phyloP scores from a whole-genome alignment of 2,797 vertebrate species.

The Margarornis squamiger region DNA sequence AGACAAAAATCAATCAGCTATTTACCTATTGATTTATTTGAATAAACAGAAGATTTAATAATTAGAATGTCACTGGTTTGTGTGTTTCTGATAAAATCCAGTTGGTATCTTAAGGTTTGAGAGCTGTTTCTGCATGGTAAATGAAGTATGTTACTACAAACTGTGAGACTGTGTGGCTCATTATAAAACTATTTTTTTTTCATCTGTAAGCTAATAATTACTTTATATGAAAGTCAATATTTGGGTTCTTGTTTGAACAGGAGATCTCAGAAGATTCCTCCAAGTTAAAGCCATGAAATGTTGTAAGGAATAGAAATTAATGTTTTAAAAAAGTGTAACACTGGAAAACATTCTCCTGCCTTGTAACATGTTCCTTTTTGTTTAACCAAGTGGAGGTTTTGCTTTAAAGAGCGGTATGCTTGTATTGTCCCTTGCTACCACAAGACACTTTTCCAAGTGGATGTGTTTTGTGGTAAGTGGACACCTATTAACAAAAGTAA shows the following conservation, averaged over 20 bases:
- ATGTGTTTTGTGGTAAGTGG: background rate
- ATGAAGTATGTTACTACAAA: background rate
- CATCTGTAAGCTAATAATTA: background rate
- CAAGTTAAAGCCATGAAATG: background rate
- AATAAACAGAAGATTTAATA: slow-evolving; percentile 12
- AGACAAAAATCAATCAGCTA: background rate
- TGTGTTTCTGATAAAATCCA: background rate
- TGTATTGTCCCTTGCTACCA: background rate
- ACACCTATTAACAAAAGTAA: background rate
- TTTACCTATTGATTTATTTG: background rate
- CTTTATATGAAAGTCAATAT: background rate
- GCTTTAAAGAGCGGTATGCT: background rate
- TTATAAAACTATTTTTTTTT: background rate
- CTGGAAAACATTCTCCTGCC: background rate
- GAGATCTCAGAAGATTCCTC: background rate
- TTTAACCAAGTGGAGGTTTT: background rate
- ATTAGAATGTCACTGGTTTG: background rate
- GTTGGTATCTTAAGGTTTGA: background rate
- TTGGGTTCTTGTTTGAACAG: background rate
- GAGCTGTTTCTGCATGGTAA: background rate
- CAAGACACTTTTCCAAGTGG: background rate
- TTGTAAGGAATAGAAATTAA: background rate
- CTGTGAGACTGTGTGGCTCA: background rate
- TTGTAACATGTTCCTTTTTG: background rate
- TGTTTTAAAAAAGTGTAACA: background rate